Percentiles rank a stretch among this genome's conserved stretches.
These are phyloP conservation scores for Cyprinus carpio DNA, from an alignment of 2,113 vertebrate genomes.

Conservation along the genomic window DNA sequence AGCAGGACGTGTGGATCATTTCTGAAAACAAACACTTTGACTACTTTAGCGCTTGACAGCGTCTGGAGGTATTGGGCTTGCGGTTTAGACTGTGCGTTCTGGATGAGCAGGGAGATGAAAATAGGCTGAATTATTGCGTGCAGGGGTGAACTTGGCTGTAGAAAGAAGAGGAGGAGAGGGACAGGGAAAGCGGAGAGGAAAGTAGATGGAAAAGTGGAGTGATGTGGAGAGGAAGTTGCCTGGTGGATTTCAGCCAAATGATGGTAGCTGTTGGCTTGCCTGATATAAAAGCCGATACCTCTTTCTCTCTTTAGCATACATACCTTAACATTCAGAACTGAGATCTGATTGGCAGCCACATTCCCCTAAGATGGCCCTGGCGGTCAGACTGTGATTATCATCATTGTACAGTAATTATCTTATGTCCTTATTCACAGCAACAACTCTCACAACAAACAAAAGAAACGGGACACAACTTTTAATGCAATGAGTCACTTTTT, in stretches of 20 bases:
- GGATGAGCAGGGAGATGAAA: slow-evolving; percentile 48
- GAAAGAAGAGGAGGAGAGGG: slow-evolving; percentile 34
- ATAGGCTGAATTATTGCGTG: slow-evolving; percentile 48
- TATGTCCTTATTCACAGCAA: not conserved
- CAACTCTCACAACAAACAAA: slow-evolving; percentile 7
- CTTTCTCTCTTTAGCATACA: not conserved
- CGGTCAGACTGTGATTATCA: not conserved
- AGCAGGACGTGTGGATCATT: slow-evolving; percentile 1
- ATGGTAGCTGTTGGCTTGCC: not conserved
- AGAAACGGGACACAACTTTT: not conserved
- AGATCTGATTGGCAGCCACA: not conserved
- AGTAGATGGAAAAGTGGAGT: slow-evolving; percentile 51
- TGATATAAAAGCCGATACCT: not conserved
- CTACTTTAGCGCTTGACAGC: not conserved
- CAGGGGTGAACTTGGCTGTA: slow-evolving; percentile 38
- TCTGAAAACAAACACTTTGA: slow-evolving; percentile 26
- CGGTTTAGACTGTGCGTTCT: not conserved
- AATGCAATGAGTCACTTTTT: not conserved
- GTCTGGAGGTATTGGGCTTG: not conserved
- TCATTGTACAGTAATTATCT: not conserved
- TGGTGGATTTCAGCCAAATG: slow-evolving; percentile 17
- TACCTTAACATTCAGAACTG: not conserved
- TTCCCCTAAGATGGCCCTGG: not conserved
- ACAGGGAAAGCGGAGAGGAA: slow-evolving; percentile 22
- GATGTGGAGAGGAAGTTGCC: slow-evolving; percentile 48